Conservation (phyloP, 1,140 invertebrate species). For the Eupristina koningsbergeri region DNA sequence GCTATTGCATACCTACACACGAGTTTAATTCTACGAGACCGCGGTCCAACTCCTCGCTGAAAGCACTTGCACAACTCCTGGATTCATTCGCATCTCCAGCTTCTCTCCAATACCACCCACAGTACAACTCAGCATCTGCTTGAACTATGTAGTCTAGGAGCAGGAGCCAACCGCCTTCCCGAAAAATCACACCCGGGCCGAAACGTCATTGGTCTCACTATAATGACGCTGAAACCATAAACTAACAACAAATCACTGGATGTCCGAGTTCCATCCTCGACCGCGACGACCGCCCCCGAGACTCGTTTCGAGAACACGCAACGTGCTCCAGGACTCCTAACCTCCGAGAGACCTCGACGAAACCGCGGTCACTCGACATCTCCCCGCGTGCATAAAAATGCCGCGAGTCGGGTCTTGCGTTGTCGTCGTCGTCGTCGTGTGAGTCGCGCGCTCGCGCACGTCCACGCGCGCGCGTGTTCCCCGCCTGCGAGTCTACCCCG, state of each 20-base stretch:
- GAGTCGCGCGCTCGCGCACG: too few species aligned
- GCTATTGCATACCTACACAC: neutral
- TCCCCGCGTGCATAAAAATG: neutral
- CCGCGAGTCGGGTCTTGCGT: too few species aligned
- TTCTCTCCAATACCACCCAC: too few species aligned
- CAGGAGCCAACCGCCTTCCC: neutral
- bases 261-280: neutral
- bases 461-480: neutral
- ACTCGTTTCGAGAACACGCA: neutral
- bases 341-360: neutral
- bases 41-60: neutral
- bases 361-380: neutral
- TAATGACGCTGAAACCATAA: neutral
- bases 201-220: neutral
- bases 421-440: too few species aligned
- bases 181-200: neutral
- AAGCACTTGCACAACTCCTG: neutral
- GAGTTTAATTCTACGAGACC: neutral
- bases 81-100: too few species aligned
- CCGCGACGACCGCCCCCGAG: neutral
- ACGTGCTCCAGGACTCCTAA: neutral
- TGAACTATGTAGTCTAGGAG: too few species aligned
- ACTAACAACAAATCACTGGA: neutral
- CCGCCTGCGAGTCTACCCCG: neutral
- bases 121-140: neutral